These are phyloP conservation scores for Zonitis immaculata DNA, from an alignment of 2,888 invertebrate species.

Conservation along the genomic window DNA sequence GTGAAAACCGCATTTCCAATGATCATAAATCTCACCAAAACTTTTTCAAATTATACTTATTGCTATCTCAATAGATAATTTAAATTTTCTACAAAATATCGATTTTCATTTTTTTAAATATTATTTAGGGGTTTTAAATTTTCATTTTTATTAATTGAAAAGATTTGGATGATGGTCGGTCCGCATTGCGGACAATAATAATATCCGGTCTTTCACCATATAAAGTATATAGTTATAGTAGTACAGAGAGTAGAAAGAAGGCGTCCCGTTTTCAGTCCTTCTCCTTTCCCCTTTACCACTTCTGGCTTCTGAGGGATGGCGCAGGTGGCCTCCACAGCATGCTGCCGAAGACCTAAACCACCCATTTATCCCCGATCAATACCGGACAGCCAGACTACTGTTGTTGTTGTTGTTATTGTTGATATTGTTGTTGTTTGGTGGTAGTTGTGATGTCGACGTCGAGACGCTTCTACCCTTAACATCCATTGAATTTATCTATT, in stretches of 20 bases:
- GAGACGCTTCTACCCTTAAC: not conserved
- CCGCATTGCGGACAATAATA: constrained; percentile 1
- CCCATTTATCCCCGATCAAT: not conserved
- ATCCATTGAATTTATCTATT: too few relatives aligned
- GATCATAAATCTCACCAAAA: not conserved
- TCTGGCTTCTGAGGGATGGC: constrained; percentile 18
- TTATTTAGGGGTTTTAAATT: too few relatives aligned
- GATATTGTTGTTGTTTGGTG: too few relatives aligned
- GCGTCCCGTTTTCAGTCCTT: not conserved
- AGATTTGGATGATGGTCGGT: too few relatives aligned
- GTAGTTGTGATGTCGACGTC: not conserved
- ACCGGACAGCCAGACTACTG: not conserved
- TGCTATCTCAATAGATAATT: too few relatives aligned
- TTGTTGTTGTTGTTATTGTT: not conserved
- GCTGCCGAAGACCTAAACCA: not conserved
- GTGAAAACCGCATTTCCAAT: not conserved
- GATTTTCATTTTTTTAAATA: too few relatives aligned
- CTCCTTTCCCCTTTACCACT: constrained; percentile 6
- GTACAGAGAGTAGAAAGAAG: not conserved
- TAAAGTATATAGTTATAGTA: too few relatives aligned
- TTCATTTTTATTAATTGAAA: too few relatives aligned
- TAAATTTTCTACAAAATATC: too few relatives aligned
- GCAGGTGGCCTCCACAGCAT: constrained; percentile 14
- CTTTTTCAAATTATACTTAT: too few relatives aligned
- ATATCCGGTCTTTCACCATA: not conserved